Conservation (phyloP, 1,140 invertebrate species). For the Brachionus koreanus region DNA sequence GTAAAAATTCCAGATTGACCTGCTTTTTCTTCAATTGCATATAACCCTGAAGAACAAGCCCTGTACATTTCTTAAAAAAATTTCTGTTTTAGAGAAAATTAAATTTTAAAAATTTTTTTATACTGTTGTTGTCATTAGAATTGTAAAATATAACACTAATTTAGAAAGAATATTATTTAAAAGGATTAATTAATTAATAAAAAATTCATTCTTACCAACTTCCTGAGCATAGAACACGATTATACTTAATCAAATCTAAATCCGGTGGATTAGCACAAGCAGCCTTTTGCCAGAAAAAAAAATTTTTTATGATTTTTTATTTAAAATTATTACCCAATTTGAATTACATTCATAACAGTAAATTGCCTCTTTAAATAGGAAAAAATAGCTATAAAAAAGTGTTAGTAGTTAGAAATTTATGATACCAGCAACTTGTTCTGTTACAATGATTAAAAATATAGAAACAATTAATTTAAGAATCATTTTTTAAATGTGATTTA, state of each 20-base stretch:
- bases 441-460: neutral
- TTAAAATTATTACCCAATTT: neutral
- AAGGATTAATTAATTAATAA: neutral
- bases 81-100: neutral
- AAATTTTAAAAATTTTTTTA: neutral
- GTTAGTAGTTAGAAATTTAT: neutral
- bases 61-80: neutral
- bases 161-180: neutral
- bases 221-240: neutral
- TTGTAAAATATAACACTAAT: neutral
- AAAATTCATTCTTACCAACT: neutral
- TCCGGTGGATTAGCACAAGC: neutral
- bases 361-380: constrained; percentile 1
- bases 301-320: neutral
- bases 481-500: neutral
- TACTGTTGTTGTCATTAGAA: neutral
- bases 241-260: neutral
- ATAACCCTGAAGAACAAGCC: neutral
- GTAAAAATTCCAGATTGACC: neutral
- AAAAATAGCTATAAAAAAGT: neutral
- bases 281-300: neutral
- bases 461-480: neutral
- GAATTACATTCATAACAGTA: constrained; percentile 5
- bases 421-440: neutral
- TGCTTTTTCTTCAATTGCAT: neutral